Percentiles rank a stretch among this genome's conserved stretches.
Evolutionary conservation across 2,888 invertebrate genomes (phyloP).

Genomic region (Ametastegia equiseti): DNA sequence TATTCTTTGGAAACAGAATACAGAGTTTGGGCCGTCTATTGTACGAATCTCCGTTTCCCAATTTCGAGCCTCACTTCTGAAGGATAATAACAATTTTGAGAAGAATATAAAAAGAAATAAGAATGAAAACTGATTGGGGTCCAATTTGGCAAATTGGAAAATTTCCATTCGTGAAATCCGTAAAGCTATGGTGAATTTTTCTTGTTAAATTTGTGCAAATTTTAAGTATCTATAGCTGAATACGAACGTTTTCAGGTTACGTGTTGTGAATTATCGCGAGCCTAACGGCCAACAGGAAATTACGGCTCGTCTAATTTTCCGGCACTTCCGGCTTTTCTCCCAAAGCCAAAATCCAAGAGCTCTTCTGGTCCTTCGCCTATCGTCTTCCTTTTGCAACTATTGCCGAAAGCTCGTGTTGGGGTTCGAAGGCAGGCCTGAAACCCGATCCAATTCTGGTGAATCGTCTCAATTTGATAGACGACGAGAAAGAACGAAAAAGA

Average conservation of each 20-base stretch:
- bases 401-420: neutral
- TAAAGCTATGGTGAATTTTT: too few relatives aligned
- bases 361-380: neutral
- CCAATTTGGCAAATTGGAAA: too few relatives aligned
- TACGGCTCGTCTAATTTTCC: slow-evolving; percentile 23
- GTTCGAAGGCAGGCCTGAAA: neutral
- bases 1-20: too few relatives aligned
- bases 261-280: neutral
- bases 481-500: neutral
- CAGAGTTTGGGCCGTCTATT: too few relatives aligned
- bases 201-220: neutral
- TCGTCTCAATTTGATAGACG: slow-evolving; percentile 5
- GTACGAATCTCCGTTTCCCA: too few relatives aligned
- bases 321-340: slow-evolving; percentile 18
- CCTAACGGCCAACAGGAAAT: slow-evolving; percentile 20
- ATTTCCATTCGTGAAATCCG: too few relatives aligned
- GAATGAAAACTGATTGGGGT: too few relatives aligned
- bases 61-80: too few relatives aligned
- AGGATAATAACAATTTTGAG: too few relatives aligned
- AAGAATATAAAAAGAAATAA: too few relatives aligned
- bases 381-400: too few relatives aligned
- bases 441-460: neutral
- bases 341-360: neutral
- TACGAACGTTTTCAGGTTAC: neutral
- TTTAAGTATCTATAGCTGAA: neutral